A percentile compares a stretch with the other conserved stretches of the same genome.
Conservation (phyloP, 30 jellyfish, hydroid and myxozoan genomes). For the Sanderia malayensis region DNA sequence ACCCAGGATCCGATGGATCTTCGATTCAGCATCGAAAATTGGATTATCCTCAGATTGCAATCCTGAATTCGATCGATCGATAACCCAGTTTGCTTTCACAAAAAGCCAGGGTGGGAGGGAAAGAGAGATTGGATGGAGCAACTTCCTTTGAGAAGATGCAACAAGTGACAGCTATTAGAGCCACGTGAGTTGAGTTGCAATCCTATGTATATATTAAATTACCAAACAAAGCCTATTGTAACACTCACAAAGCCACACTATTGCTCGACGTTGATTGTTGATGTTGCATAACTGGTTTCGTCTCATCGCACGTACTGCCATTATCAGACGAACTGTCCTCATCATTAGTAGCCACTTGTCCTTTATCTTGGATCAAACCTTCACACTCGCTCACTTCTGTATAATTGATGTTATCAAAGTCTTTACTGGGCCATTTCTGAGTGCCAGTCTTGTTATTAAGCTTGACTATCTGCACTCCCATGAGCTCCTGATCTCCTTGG, state of each 20-base stretch:
- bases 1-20: too few relatives aligned
- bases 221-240: too few relatives aligned
- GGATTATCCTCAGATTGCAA: too few relatives aligned
- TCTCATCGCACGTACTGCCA: constrained; percentile 66
- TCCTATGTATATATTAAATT: too few relatives aligned
- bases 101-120: too few relatives aligned
- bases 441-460: constrained; percentile 37
- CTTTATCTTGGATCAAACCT: constrained; percentile 54
- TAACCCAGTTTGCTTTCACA: too few relatives aligned
- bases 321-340: constrained; percentile 85
- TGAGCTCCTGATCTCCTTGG: constrained; percentile 34
- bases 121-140: too few relatives aligned
- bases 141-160: too few relatives aligned
- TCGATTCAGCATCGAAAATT: too few relatives aligned
- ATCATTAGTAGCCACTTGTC: constrained; percentile 42
- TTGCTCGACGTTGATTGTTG: constrained; percentile 39
- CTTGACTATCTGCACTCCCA: constrained; percentile 29
- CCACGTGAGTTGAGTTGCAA: too few relatives aligned
- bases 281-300: constrained; percentile 60
- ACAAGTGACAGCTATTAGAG: too few relatives aligned
- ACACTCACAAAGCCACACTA: constrained; percentile 24
- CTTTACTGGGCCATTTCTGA: constrained; percentile 37
- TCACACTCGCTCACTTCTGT: constrained; percentile 54
- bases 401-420: constrained; percentile 72
- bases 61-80: too few relatives aligned